Percentiles rank a stretch among this genome's conserved stretches.
These are phyloP conservation scores for Corapipo altera DNA, from an alignment of 2,113 vertebrate genomes.

Conservation along the genomic window DNA sequence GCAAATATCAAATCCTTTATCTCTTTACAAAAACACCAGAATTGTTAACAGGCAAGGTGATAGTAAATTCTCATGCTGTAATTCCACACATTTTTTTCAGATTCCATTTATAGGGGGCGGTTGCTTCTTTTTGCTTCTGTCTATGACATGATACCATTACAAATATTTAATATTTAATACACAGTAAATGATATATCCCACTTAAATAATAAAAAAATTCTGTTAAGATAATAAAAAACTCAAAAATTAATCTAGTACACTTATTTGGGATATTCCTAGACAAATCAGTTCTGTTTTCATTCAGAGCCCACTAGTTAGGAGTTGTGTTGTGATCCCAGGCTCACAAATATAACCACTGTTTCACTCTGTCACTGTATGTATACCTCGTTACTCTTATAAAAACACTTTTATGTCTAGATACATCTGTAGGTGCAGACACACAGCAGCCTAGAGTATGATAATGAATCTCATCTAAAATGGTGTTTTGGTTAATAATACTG, in stretches of 20 bases:
- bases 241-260: not conserved
- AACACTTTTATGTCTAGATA: not conserved
- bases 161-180: not conserved
- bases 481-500: not conserved
- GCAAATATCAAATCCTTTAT: not conserved
- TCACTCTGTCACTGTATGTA: constrained; percentile 8
- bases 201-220: not conserved
- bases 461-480: not conserved
- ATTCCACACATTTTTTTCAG: not conserved
- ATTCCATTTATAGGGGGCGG: not conserved
- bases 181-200: not conserved
- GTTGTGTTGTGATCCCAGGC: not conserved
- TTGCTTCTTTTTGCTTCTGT: not conserved
- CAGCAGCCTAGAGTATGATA: not conserved
- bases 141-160: not conserved
- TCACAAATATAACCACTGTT: not conserved
- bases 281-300: not conserved
- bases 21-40: not conserved
- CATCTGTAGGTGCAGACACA: not conserved
- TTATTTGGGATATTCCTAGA: not conserved
- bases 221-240: not conserved
- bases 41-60: not conserved
- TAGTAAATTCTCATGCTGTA: not conserved
- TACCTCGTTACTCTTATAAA: not conserved
- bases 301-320: constrained; percentile 17